Conservation (phyloP, 2,797 vertebrate species). For the Mareca penelope region DNA sequence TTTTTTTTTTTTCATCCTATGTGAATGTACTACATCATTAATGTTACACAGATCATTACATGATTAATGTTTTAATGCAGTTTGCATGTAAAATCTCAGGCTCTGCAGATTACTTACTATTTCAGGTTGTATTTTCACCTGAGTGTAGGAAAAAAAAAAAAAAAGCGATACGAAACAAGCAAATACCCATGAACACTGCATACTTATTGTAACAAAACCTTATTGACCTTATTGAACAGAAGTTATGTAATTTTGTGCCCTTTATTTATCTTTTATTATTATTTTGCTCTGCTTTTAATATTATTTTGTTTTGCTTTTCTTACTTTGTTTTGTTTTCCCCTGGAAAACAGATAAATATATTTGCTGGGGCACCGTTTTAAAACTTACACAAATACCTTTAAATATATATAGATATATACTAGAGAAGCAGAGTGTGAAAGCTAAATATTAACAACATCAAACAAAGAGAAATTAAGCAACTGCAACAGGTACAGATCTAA, state of each 20-base stretch:
- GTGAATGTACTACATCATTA: not conserved
- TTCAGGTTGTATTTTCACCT: not conserved
- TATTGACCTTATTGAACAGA: not conserved
- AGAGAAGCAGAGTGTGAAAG: not conserved
- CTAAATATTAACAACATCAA: conserved; percentile 58
- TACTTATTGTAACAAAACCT: not conserved
- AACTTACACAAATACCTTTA: conserved; percentile 14
- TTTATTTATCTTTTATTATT: not conserved
- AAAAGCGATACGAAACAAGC: not conserved
- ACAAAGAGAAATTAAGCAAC: conserved; percentile 64
- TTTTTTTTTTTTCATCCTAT: not conserved
- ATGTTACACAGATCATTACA: not conserved
- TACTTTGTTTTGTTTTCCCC: not conserved
- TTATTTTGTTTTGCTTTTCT: not conserved
- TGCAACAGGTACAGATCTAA: conserved; percentile 75
- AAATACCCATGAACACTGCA: not conserved
- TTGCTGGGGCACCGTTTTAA: not conserved
- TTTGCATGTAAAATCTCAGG: conserved; percentile 26
- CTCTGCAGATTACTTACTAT: not conserved
- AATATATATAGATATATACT: conserved; percentile 28
- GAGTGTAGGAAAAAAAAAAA: not conserved
- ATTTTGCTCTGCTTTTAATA: not conserved
- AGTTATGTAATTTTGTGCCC: not conserved
- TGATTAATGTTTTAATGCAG: not conserved
- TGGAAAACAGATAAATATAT: not conserved